A percentile compares a stretch with the other conserved stretches of the same genome.
Evolutionary conservation across 2,113 vertebrate genomes (phyloP).

Genomic region (Actenoides lindsayi): DNA sequence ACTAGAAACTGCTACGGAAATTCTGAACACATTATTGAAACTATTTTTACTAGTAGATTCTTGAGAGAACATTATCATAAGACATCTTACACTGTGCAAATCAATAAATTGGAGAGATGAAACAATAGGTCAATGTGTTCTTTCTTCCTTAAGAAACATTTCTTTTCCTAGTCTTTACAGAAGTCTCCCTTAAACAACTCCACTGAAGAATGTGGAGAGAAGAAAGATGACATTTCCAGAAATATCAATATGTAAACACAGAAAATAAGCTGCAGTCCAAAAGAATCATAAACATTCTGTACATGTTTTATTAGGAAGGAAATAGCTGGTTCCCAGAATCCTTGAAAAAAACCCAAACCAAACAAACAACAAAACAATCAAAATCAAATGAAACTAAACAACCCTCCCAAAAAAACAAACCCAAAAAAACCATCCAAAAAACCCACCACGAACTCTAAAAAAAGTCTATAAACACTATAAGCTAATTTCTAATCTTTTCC

Average conservation of each 20-base stretch:
- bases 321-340: neutral
- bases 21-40: neutral
- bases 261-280: neutral
- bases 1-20: neutral
- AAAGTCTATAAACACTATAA: neutral
- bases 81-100: neutral
- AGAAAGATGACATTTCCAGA: conserved; percentile 61
- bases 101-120: neutral
- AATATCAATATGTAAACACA: conserved; percentile 76
- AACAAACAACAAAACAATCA: neutral
- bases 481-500: neutral
- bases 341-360: neutral
- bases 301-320: neutral
- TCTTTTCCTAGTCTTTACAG: conserved; percentile 72
- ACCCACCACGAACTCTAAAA: neutral
- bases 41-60: conserved; percentile 4
- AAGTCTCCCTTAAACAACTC: conserved; percentile 75
- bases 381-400: too few species aligned
- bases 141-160: neutral
- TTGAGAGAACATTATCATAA: neutral
- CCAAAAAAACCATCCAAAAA: neutral
- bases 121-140: neutral
- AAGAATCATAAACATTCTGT: neutral
- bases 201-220: conserved; percentile 45
- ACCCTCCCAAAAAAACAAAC: neutral